Evolutionary conservation across 2,888 invertebrate species (phyloP).

Genomic region (Endotricha flammealis): DNA sequence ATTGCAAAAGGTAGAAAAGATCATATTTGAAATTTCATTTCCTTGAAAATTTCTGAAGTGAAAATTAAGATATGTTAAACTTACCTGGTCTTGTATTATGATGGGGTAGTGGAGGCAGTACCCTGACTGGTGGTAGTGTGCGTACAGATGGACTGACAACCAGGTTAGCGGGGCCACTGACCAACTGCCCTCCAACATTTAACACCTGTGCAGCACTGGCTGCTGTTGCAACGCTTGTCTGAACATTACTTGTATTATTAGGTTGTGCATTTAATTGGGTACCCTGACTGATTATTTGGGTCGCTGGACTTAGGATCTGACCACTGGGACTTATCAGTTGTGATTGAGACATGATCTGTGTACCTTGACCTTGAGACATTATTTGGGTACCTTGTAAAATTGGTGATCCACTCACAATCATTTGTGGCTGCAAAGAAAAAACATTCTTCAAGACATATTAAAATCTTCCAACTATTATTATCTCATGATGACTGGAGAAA

Average conservation of each 20-base stretch:
- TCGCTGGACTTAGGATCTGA: conserved; percentile 57
- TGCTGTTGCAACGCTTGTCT: conserved; percentile 44
- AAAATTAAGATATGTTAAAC: too few species aligned
- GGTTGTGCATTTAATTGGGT: conserved; percentile 60
- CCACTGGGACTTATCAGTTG: conserved; percentile 56
- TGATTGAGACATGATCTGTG: conserved; percentile 62
- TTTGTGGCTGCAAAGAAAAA: conserved; percentile 63
- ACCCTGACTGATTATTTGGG: conserved; percentile 71
- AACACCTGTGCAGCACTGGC: conserved; percentile 52
- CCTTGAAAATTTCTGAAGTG: too few species aligned
- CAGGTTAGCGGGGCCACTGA: conserved; percentile 50
- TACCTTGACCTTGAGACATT: conserved; percentile 58
- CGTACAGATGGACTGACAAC: conserved; percentile 64
- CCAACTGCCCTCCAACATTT: conserved; percentile 58
- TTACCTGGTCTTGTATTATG: conserved; percentile 64
- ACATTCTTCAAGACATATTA: too few species aligned
- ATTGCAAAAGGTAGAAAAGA: too few species aligned
- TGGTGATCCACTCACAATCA: conserved; percentile 65
- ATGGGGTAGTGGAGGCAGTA: conserved; percentile 61
- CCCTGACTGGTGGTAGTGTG: conserved; percentile 60
- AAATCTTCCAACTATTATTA: too few species aligned
- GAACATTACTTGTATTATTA: conserved; percentile 40
- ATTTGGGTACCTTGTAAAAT: conserved; percentile 66
- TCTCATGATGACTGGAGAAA: too few species aligned
- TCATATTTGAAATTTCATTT: too few species aligned